Base-by-base conservation (phyloP, 1,140 invertebrate genomes). In the Lysiphlebus fabarum region DNA sequence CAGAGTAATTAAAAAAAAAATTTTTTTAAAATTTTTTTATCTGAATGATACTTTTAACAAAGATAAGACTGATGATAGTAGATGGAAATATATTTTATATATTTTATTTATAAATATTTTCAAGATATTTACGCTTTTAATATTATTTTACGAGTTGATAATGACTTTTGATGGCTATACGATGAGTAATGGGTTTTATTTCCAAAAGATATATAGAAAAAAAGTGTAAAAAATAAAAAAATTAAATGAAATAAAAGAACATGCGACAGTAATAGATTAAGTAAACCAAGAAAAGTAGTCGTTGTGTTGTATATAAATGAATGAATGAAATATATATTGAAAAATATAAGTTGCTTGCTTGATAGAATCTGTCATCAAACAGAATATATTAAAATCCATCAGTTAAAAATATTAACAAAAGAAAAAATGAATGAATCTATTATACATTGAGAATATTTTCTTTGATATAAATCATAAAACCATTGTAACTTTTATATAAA, bases 1-100 rank as follows among this genome's bases (percentile, higher is more conserved):
- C 73, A 76, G 76, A 72, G 74, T 78, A 78, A 78, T 78, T 78
- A 78, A 78, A 76, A 65, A 62, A 45, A 45, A 45, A 45, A 45
- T 45, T 56, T 26, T 55, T 60, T 44, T 40, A 34, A 33, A 51
- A 51, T n/a, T 51, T 37, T 51, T 51, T n/a, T n/a, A n/a, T n/a
- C n/a, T n/a, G n/a, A n/a, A n/a, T n/a, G n/a, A n/a, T n/a, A 17
- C 17, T 26, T 26, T 26, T 26, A 26, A 26, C 17, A 26, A 26
- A 26, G 17, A 26, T 26, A 26, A 26, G 17, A 26, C 17, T 26
- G 17, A 26, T 26, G 17, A 26, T 26, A 26, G 17, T 26, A 26
- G 17, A 26, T 26, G 17, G 17, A 26, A 26, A 26, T 26, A 26
- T 26, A 26, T 26, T 26, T 26, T 26, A 26, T 26, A 26, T 26